Base-by-base conservation (phyloP, 2,113 vertebrate genomes). In the Eurypyga helias region DNA sequence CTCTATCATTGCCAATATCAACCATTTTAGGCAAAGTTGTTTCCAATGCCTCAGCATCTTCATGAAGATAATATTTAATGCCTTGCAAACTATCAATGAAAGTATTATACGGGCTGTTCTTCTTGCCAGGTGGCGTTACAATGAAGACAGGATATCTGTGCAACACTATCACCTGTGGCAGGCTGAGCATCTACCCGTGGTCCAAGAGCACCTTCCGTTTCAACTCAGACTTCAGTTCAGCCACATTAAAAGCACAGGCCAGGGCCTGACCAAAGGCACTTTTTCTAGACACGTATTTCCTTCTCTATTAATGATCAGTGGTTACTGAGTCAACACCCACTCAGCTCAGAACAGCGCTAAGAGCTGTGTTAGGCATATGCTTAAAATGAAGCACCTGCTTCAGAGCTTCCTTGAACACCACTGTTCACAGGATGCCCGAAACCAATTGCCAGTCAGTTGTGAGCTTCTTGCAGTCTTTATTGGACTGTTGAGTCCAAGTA, bases 381-480 rank as follows among this genome's bases (percentile, higher is more conserved):
- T 91, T 89, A 83, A 77, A 92, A 77, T 21, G n/a, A 96, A 86
- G 87, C 31, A 93, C 6, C 10, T 62, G 71, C 49, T 93, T 88
- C 66, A 86, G 72, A 71, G 31, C 26, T 71, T 87, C 80, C 36
- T 38, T 71, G 55, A 86, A 83, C 55, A 83, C 10, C 31, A 28
- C n/a, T 28, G 36, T 73, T 90, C 1, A 3, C 38, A 43, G 34
- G 58, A 43, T 51, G 36, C 9, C 82, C 86, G 79, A 70, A 76
- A 77, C 36, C 65, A 91, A 88, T 0, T 72, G n/a, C 2, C 45
- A 62, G 8, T 29, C 46, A 76, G 7, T 45, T 80, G 45, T 69
- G 49, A 90, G 31, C 41, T 71, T 55, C 46, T 57, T 85, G 90
- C 6, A 1, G 66, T 72, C 66, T 51, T 66, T 43, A 38, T 51